Conservation (phyloP, 2,888 invertebrate species). For the Drosophila setosimentum region DNA sequence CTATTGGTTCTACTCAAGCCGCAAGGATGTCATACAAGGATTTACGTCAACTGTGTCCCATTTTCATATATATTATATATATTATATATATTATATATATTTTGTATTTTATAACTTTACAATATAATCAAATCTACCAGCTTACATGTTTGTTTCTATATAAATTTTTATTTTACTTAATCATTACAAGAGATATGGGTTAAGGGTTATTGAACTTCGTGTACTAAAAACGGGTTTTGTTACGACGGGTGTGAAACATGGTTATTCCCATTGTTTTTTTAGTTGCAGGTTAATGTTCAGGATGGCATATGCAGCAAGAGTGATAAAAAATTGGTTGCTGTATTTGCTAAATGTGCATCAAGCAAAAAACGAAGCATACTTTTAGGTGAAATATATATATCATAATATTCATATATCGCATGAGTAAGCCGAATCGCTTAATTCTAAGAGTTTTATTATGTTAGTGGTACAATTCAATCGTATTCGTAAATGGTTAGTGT, state of each 20-base stretch:
- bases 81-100: not conserved
- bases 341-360: not conserved
- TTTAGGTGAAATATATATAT: too few relatives aligned
- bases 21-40: conserved; percentile 27
- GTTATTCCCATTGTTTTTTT: not conserved
- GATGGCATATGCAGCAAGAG: not conserved
- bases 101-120: not conserved
- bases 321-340: not conserved
- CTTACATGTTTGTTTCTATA: not conserved
- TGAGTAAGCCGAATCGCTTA: not conserved
- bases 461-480: too few relatives aligned
- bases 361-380: not conserved
- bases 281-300: not conserved
- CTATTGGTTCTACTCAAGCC: not conserved
- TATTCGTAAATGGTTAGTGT: too few relatives aligned
- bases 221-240: not conserved
- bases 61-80: conserved; percentile 14
- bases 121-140: not conserved
- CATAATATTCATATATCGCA: not conserved
- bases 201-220: not conserved
- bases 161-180: not conserved
- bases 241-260: not conserved
- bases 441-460: not conserved
- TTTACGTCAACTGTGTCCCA: conserved; percentile 26
- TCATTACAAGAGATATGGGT: not conserved